Conservation (phyloP, 2,797 vertebrate genomes). For the Sebastes elongatus region DNA sequence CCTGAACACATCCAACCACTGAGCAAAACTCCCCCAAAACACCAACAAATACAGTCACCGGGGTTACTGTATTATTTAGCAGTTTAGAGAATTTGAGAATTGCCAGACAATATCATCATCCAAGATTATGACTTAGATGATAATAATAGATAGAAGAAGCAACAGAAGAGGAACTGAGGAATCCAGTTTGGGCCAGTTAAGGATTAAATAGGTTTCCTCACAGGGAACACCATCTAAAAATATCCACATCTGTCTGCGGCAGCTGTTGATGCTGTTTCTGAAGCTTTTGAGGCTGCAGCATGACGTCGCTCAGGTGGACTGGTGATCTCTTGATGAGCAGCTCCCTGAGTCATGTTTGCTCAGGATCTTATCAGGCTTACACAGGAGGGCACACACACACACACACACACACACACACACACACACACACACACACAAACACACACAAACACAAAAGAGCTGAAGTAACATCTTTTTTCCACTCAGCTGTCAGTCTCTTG, state of each 20-base stretch:
- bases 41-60: background rate
- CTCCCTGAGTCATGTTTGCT: conserved; percentile 58
- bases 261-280: conserved; percentile 15
- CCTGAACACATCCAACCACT: background rate
- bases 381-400: conserved; percentile 22
- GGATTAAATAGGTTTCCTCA: no score
- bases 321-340: conserved; percentile 25
- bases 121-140: background rate
- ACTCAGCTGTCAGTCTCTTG: conserved; percentile 38
- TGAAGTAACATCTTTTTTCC: conserved; percentile 19
- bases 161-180: conserved; percentile 21
- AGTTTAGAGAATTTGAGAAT: conserved; percentile 10
- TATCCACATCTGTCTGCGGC: conserved; percentile 29
- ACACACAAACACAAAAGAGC: conserved; percentile 14
- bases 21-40: background rate
- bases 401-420: background rate
- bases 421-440: background rate
- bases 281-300: conserved; percentile 42
- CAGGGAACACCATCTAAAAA: conserved; percentile 61
- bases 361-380: conserved; percentile 43
- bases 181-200: no score
- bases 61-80: background rate
- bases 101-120: conserved; percentile 5
- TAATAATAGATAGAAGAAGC: conserved; percentile 39
- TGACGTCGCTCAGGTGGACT: conserved; percentile 59